phyloP scores from a whole-genome alignment of 2,888 invertebrate genomes.

The Prosopocoilus inquinatus region DNA sequence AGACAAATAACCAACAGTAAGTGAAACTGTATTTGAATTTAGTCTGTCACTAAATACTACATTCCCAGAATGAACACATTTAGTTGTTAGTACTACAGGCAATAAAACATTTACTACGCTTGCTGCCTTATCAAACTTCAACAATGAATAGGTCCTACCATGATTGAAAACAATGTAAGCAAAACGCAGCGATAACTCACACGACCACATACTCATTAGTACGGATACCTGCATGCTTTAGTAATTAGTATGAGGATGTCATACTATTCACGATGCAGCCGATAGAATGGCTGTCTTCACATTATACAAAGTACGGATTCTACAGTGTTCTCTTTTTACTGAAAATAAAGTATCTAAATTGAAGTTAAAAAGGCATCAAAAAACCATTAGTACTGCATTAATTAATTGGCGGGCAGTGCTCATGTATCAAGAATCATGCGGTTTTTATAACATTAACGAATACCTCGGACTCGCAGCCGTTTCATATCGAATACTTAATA shows the following conservation, averaged over 20 bases:
- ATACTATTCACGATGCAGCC: conserved; percentile 12
- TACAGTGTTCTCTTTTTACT: not conserved
- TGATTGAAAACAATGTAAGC: conserved; percentile 1
- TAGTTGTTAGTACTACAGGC: too few species aligned
- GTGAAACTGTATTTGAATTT: too few species aligned
- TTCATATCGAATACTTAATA: conserved; percentile 17
- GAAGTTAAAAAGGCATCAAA: not conserved
- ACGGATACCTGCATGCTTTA: conserved; percentile 25
- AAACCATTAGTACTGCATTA: conserved; percentile 11
- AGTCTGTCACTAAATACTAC: too few species aligned
- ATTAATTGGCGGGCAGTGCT: conserved; percentile 17
- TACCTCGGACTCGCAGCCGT: conserved; percentile 17
- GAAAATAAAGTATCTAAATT: not conserved
- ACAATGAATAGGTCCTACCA: not conserved
- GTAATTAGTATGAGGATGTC: conserved; percentile 29
- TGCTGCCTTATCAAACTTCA: too few species aligned
- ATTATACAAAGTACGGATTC: not conserved
- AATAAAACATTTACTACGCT: too few species aligned
- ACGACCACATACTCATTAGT: conserved; percentile 23
- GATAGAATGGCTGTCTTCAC: not conserved
- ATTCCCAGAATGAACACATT: too few species aligned
- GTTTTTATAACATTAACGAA: conserved; percentile 21
- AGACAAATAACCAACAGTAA: too few species aligned
- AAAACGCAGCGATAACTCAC: conserved; percentile 22
- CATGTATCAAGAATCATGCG: conserved; percentile 13